A percentile compares a stretch with the other conserved stretches of the same genome.
These are phyloP conservation scores for Silvanus unidentatus DNA, from an alignment of 2,888 invertebrate genomes.

Conservation along the genomic window DNA sequence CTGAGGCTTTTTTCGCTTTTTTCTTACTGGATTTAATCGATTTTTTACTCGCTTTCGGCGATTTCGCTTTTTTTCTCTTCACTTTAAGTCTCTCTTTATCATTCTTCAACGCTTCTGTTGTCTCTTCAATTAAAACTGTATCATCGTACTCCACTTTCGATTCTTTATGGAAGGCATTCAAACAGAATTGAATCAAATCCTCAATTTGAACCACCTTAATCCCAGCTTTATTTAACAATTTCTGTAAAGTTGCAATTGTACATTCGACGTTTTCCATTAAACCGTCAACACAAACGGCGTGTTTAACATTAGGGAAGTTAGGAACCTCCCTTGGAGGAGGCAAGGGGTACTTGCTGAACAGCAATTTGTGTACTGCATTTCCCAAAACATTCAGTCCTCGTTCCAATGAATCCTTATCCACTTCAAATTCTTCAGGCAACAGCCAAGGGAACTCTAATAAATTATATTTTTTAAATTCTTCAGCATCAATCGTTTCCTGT, in stretches of 20 bases:
- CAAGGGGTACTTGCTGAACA: conserved; percentile 38
- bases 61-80: conserved; percentile 40
- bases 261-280: conserved; percentile 25
- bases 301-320: conserved; percentile 30
- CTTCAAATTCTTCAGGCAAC: conserved; percentile 42
- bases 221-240: conserved; percentile 30
- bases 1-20: conserved; percentile 5
- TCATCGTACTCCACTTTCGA: conserved; percentile 50
- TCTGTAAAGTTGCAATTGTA: conserved; percentile 31
- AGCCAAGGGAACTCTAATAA: conserved; percentile 52
- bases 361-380: conserved; percentile 36
- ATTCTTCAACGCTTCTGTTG: conserved; percentile 41
- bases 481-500: conserved; percentile 51
- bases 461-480: conserved; percentile 55
- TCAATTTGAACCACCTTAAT: conserved; percentile 36
- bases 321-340: conserved; percentile 28
- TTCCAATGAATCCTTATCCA: conserved; percentile 18
- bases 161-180: conserved; percentile 52
- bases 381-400: conserved; percentile 38
- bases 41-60: conserved; percentile 17
- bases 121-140: conserved; percentile 41
- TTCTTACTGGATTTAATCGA: conserved; percentile 8
- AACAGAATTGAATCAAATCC: conserved; percentile 54
- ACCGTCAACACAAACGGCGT: conserved; percentile 37
- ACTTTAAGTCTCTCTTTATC: conserved; percentile 23